These are phyloP conservation scores for Autographa pulchrina DNA, from an alignment of 2,888 invertebrate genomes.

Conservation along the genomic window DNA sequence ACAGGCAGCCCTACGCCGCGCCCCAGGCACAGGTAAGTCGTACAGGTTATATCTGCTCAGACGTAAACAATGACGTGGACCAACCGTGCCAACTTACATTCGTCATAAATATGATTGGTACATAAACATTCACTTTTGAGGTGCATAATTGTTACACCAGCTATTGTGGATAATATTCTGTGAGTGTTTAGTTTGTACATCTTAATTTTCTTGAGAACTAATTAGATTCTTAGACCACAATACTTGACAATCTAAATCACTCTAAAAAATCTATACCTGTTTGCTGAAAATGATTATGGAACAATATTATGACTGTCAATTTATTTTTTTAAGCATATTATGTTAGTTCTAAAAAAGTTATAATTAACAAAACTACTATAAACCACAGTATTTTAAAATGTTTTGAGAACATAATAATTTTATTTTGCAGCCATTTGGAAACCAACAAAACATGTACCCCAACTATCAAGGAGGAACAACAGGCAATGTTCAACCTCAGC, in stretches of 20 bases:
- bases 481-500: slow-evolving; percentile 64
- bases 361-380: neutral
- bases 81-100: slow-evolving; percentile 50
- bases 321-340: slow-evolving; percentile 41
- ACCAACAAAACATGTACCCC: slow-evolving; percentile 78
- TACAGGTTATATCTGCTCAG: slow-evolving; percentile 73
- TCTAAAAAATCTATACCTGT: neutral
- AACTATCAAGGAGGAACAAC: slow-evolving; percentile 71
- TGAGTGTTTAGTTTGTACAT: neutral
- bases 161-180: slow-evolving; percentile 9
- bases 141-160: slow-evolving; percentile 8
- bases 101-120: slow-evolving; percentile 71
- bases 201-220: neutral
- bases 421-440: slow-evolving; percentile 77
- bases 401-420: slow-evolving; percentile 15
- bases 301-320: slow-evolving; percentile 13
- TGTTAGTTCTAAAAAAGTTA: slow-evolving; percentile 13
- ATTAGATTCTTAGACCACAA: neutral
- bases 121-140: slow-evolving; percentile 42
- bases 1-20: slow-evolving; percentile 74
- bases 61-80: slow-evolving; percentile 87
- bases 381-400: neutral
- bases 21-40: slow-evolving; percentile 82
- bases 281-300: slow-evolving; percentile 20
- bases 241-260: neutral